These are phyloP conservation scores for Pelobates fuscus DNA, from an alignment of 2,113 vertebrate species.

Conservation along the genomic window DNA sequence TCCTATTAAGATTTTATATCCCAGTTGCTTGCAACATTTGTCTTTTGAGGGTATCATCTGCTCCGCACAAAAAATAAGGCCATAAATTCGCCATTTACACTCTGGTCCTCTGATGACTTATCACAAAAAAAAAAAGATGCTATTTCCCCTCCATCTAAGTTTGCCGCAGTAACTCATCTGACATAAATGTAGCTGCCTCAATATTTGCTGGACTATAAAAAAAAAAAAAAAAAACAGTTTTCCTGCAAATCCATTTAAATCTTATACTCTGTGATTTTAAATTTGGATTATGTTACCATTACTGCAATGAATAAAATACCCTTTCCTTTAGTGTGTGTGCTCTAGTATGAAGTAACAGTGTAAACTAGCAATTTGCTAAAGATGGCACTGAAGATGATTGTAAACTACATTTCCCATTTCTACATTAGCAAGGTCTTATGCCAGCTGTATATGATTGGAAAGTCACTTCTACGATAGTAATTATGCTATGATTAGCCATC, in stretches of 20 bases:
- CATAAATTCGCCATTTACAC: conserved; percentile 39
- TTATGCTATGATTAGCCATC: too few species aligned
- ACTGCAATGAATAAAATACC: neutral
- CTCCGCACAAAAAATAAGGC: conserved; percentile 26
- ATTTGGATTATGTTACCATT: conserved; percentile 3
- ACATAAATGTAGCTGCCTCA: conserved; percentile 1
- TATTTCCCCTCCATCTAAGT: conserved; percentile 13
- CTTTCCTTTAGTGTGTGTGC: neutral
- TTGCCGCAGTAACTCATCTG: conserved; percentile 1
- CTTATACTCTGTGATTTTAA: neutral
- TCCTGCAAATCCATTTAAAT: conserved; percentile 5
- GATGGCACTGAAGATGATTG: too few species aligned
- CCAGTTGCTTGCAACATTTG: conserved; percentile 46
- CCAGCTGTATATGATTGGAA: too few species aligned
- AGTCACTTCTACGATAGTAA: too few species aligned
- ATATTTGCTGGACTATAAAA: neutral
- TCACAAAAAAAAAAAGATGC: conserved; percentile 26
- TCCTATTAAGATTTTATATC: conserved; percentile 48
- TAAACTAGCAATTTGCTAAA: too few species aligned
- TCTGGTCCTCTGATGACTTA: conserved; percentile 23
- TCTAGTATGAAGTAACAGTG: neutral
- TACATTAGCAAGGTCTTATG: too few species aligned
- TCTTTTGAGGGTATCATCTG: conserved; percentile 44
- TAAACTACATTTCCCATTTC: too few species aligned
- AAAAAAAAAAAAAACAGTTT: neutral